Base-by-base conservation (phyloP, 1,140 invertebrate species). In the Drosophila ohnishii region DNA sequence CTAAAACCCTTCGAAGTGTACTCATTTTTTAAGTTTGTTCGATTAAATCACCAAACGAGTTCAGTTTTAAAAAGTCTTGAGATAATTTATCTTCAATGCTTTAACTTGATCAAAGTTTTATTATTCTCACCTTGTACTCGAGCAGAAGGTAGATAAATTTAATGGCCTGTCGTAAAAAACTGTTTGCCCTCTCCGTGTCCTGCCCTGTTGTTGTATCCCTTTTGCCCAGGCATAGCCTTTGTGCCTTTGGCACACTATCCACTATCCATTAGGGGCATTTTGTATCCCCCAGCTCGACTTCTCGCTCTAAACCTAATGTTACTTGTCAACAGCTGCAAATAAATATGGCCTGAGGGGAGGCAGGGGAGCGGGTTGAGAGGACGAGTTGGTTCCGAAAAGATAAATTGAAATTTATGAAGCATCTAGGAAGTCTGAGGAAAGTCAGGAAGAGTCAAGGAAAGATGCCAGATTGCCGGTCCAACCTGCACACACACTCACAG, bases 331-430 rank as follows among this genome's bases (percentile, higher is more conserved):
- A 78, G 67, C 83, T 75, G 82, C 78, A 86, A 86, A 87, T 78
- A 86, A 78, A 86, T 87, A 59, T 71, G 66, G 66, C 25, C 63
- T 4, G 32, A 55, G 22, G 32, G n/a, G 22, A 25, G 45, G 5
- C 13, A 3, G 11, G 34, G 1, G 25, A 28, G 13, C 74, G 60
- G 34, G 42, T 14, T 45, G 34, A 40, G 35, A n/a, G 64, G 28
- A 42, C 47, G 48, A 53, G 32, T 22, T 22, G 32, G 51, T 56
- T 65, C 58, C 63, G 56, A 69, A 66, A 72, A 86, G 83, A 86
- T 87, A 86, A 86, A 86, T 86, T 78, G 83, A 86, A 87, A 86
- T 86, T 86, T 86, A 86, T 86, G 82, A 82, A 82, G 62, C 79
- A 51, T 64, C 78, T 82, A 75, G 78, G 59, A 81, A 85, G 78